phyloP scores from a whole-genome alignment of 1,140 invertebrate species.

The Saccostrea echinata region DNA sequence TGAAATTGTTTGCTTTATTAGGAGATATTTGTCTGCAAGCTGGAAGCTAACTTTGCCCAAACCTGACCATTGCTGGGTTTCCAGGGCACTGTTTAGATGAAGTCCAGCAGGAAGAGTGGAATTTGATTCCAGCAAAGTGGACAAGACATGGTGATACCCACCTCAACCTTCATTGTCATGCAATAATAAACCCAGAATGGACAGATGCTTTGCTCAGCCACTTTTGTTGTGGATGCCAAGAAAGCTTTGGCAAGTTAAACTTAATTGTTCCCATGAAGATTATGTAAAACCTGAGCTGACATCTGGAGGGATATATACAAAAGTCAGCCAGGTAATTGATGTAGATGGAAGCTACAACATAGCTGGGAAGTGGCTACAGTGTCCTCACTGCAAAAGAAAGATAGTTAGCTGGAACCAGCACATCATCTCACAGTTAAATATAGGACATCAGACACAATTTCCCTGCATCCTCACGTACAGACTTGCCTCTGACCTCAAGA shows the following conservation, averaged over 20 bases:
- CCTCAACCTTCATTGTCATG: background rate
- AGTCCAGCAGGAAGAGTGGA: background rate
- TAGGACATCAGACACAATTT: slow-evolving; percentile 37
- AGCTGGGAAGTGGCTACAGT: slow-evolving; percentile 33
- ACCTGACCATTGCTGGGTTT: slow-evolving; percentile 30
- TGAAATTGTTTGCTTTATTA: background rate
- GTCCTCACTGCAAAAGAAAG: slow-evolving; percentile 22
- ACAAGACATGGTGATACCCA: slow-evolving; percentile 36
- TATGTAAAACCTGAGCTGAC: too few relatives aligned
- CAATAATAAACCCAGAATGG: background rate
- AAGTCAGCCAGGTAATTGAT: background rate
- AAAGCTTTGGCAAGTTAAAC: too few relatives aligned
- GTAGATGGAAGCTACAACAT: slow-evolving; percentile 34
- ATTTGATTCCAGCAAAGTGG: background rate
- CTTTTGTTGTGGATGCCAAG: too few relatives aligned
- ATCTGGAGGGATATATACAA: too few relatives aligned
- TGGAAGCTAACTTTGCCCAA: slow-evolving; percentile 28
- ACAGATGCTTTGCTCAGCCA: slow-evolving; percentile 21
- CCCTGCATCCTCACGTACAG: slow-evolving; percentile 28
- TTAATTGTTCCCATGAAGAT: too few relatives aligned
- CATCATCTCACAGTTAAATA: slow-evolving; percentile 10
- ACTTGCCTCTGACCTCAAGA: slow-evolving; percentile 18
- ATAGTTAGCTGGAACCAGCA: slow-evolving; percentile 39
- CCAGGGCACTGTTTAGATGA: background rate
- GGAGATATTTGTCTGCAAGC: background rate